These are phyloP conservation scores for Hyperopisus bebe DNA, from an alignment of 2,113 vertebrate genomes.

Conservation along the genomic window DNA sequence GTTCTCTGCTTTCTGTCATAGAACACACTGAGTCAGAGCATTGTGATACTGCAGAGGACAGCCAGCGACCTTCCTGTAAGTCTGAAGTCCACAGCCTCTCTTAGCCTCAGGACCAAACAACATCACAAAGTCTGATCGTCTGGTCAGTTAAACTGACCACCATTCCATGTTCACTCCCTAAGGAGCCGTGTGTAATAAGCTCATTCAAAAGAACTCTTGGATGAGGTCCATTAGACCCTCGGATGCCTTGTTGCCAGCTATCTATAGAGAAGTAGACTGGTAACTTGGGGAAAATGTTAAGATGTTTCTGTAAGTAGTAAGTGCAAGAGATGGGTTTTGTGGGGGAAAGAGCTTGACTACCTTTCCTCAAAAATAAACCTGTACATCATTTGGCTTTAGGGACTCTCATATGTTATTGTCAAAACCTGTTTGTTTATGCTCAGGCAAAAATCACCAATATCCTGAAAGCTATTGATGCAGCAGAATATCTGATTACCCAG, in stretches of 20 bases:
- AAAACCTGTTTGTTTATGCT: neutral
- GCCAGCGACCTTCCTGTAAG: constrained; percentile 71
- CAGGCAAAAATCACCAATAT: constrained; percentile 72
- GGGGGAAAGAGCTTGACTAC: neutral
- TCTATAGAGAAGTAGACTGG: neutral
- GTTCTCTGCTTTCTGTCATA: constrained; percentile 38
- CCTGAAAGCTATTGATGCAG: constrained; percentile 69
- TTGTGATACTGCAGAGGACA: constrained; percentile 65
- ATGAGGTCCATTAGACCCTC: neutral
- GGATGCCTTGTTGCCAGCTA: neutral
- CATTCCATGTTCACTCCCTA: neutral
- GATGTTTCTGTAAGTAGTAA: neutral
- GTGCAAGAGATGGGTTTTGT: neutral
- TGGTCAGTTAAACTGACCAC: neutral
- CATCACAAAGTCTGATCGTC: neutral
- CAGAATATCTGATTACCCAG: constrained; percentile 74
- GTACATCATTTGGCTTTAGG: neutral
- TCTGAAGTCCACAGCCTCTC: neutral
- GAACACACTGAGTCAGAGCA: constrained; percentile 67
- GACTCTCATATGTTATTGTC: neutral
- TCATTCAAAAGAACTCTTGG: neutral
- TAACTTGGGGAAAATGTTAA: neutral
- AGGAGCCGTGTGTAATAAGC: neutral
- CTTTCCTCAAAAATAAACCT: neutral
- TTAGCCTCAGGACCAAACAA: neutral